phyloP scores from a whole-genome alignment of 2,113 vertebrate species.

The Herpetotheres cachinnans region DNA sequence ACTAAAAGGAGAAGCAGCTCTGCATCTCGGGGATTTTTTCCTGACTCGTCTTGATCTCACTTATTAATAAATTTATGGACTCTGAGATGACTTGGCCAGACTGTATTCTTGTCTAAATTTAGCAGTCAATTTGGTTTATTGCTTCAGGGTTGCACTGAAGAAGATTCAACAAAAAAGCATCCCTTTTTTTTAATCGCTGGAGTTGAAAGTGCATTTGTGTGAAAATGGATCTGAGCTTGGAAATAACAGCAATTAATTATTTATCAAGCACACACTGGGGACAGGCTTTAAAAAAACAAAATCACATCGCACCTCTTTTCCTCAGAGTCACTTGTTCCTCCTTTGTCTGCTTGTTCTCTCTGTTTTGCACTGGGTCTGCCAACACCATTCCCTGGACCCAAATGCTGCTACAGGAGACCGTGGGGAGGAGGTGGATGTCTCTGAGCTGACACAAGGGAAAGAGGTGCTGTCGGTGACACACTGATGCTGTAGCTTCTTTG shows the following conservation, averaged over 20 bases:
- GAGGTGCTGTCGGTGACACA: background rate
- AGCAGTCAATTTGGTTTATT: slow-evolving; percentile 61
- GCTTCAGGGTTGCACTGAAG: background rate
- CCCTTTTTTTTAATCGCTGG: background rate
- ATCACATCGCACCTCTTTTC: background rate
- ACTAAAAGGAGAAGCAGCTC: slow-evolving; percentile 11
- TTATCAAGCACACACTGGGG: background rate
- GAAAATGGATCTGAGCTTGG: slow-evolving; percentile 39
- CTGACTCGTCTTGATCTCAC: background rate
- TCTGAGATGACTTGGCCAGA: background rate
- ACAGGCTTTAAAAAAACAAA: background rate
- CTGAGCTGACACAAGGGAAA: background rate
- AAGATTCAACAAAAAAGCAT: slow-evolving; percentile 5
- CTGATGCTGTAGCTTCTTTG: background rate
- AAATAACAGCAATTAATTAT: slow-evolving; percentile 50
- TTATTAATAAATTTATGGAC: slow-evolving; percentile 58
- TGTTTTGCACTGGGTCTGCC: background rate
- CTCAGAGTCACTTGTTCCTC: background rate
- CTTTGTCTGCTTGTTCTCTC: background rate
- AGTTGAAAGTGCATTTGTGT: slow-evolving; percentile 36
- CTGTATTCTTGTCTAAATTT: slow-evolving; percentile 56
- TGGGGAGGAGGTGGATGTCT: background rate
- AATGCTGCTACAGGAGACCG: background rate
- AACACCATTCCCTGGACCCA: background rate
- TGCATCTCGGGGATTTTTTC: background rate